Base-by-base conservation (phyloP, 2,113 vertebrate species). In the Hoplias malabaricus region DNA sequence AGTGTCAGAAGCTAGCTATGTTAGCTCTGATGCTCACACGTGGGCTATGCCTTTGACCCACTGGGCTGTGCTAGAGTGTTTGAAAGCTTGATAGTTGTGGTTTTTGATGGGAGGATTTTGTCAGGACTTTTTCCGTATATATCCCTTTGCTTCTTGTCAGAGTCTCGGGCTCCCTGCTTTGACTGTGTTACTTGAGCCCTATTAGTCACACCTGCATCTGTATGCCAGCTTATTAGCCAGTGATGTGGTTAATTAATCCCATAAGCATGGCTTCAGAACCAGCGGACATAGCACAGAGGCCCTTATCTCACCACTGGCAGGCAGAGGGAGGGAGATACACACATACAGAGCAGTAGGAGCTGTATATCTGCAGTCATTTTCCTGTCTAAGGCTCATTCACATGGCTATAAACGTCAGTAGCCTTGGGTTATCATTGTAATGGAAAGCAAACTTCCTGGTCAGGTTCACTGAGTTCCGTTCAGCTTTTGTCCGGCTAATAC, bases 171-270 rank as follows among this genome's bases (percentile, higher is more conserved):
- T 21, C 59, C 34, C 16, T 36, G 31, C 31, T 34, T 36, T 5
- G 12, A 21, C 56, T 34, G 63, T 29, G 59, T 1, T 12, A 33
- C 65, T 40, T 80, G 69, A 69, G 27, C 72, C 42, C 42, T 62
- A 50, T 75, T 61, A 63, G 54, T 69, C 71, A 62, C 78, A 69
- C 27, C 78, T 80, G 69, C 19, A 9, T 70, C 27, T 65, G 38
- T 63, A 25, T 19, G 40, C 65, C 13, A 50, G 36, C 53, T 73
- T 53, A 61, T 77, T 73, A 77, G 40, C 40, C 16, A 67, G 57
- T 9, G 61, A 68, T 69, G 62, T 73, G 62, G 34, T 2, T 61
- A 73, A 68, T 66, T 53, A 69, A 81, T 81, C 74, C 69, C 73
- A 50, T 68, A 68, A 81, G 67, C 43, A 48, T 9, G 13, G 9